Percentiles rank a stretch among this genome's conserved stretches.
Conservation (phyloP, 2,888 invertebrate genomes). For the Drosophila diplacantha region DNA sequence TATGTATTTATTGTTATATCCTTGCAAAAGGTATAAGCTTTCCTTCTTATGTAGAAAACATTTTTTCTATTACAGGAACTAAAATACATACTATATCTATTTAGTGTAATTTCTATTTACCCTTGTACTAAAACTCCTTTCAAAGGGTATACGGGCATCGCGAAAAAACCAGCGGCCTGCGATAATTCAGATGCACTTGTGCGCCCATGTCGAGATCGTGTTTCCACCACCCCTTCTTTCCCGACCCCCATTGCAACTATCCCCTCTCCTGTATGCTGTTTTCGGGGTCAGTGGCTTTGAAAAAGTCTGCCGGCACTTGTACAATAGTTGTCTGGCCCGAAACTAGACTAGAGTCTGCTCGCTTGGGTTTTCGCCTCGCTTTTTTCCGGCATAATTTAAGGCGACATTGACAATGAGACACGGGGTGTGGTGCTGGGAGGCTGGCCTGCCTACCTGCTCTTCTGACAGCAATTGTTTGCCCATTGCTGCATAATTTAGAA, state of each 20-base stretch:
- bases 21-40: not conserved
- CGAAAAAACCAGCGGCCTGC: slow-evolving; percentile 36
- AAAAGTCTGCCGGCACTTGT: slow-evolving; percentile 54
- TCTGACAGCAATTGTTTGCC: slow-evolving; percentile 68
- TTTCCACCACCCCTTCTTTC: slow-evolving; percentile 11
- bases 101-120: not conserved
- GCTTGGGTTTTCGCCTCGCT: not conserved
- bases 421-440: not conserved
- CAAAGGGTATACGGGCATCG: slow-evolving; percentile 1
- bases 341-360: slow-evolving; percentile 54
- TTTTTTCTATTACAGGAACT: not conserved
- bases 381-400: slow-evolving; percentile 65
- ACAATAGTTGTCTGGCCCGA: slow-evolving; percentile 55
- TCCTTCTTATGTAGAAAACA: too few relatives aligned
- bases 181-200: slow-evolving; percentile 65
- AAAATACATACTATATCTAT: not conserved
- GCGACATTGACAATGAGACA: slow-evolving; percentile 71
- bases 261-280: slow-evolving; percentile 20
- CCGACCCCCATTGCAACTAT: not conserved
- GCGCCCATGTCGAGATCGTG: slow-evolving; percentile 63
- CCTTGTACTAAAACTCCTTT: not conserved
- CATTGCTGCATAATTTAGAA: slow-evolving; percentile 68
- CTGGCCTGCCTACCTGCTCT: slow-evolving; percentile 18
- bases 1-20: too few relatives aligned
- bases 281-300: slow-evolving; percentile 73